Conservation (phyloP, 2,888 invertebrate genomes). For the Prosapia bicincta region DNA sequence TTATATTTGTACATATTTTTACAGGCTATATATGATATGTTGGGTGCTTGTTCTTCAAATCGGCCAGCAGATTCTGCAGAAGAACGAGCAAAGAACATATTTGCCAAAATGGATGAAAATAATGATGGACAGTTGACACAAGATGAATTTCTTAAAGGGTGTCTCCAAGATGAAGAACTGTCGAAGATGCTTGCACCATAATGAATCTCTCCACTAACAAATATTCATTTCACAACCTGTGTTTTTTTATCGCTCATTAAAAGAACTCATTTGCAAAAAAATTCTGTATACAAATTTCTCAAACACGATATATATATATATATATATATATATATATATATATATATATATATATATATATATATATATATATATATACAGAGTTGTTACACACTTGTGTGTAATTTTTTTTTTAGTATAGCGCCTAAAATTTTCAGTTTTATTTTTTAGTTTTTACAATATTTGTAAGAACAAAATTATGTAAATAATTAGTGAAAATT, state of each 20-base stretch:
- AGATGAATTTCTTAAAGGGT: conserved; percentile 97
- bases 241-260: not conserved
- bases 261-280: conserved; percentile 2
- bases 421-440: not conserved
- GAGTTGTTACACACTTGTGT: not conserved
- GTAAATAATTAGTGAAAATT: not conserved
- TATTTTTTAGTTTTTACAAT: not conserved
- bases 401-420: not conserved
- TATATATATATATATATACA: no score
- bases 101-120: conserved; percentile 99
- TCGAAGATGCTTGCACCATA: conserved; percentile 94
- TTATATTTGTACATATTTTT: conserved; percentile 41
- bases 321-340: no score
- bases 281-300: no score
- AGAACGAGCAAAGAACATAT: conserved; percentile 97
- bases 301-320: no score
- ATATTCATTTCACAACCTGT: not conserved
- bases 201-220: conserved; percentile 27
- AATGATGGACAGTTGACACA: conserved; percentile 97
- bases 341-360: no score
- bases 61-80: conserved; percentile 94
- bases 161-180: conserved; percentile 93
- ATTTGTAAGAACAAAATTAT: not conserved
- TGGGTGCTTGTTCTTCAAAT: conserved; percentile 95
- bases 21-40: conserved; percentile 99